Evolutionary conservation across 2,888 invertebrate genomes (phyloP), one percentile per base, ranked within the genome.

Genomic region (Lasioglossum figueresi): DNA sequence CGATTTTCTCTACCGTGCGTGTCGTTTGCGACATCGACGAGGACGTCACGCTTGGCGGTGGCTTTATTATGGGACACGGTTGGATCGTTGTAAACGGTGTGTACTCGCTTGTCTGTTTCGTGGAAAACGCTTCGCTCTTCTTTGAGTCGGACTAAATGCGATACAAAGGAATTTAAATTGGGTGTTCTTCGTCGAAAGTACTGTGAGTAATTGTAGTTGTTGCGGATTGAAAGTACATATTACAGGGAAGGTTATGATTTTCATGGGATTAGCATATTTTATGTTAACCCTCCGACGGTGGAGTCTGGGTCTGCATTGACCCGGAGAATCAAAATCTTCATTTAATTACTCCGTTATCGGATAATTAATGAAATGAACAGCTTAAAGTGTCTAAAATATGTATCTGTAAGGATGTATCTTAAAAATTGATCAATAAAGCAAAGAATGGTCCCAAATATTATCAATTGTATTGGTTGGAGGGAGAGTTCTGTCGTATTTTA

Each of bases 121-220:
- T 92, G 31, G 93, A 94, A 68, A 94, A 93, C 82, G 93, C 89
- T 76, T 94, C 94, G 80, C 90, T 91, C 86, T 93, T 94, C 88
- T 93, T 92, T 85, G 89, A 93, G 74, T 93, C 93, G 80, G 93
- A 91, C 94, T 94, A 90, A 75, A 70, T 85, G 83, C 88, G 76
- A 87, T 71, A 91, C 10, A 77, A 37, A 37, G 10, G 4, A 52
- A 27, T 78, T 82, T 80, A 79, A 74, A n/a, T 14, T 45, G 19
- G 14, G 27, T 27, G 5, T 19, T 45, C 12, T 31, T 31, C 14
- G 14, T 12, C 12, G 2, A 5, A n/a, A 14, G 10, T 4, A 37
- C 5, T 40, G 16, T 16, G 3, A 14, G 0, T 31, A 45, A 37
- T 12, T 37, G 16, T 52, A 37, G n/a, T 74, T 37, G 8, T 37